Conservation (phyloP, 2,797 vertebrate genomes). For the Macropodus opercularis region DNA sequence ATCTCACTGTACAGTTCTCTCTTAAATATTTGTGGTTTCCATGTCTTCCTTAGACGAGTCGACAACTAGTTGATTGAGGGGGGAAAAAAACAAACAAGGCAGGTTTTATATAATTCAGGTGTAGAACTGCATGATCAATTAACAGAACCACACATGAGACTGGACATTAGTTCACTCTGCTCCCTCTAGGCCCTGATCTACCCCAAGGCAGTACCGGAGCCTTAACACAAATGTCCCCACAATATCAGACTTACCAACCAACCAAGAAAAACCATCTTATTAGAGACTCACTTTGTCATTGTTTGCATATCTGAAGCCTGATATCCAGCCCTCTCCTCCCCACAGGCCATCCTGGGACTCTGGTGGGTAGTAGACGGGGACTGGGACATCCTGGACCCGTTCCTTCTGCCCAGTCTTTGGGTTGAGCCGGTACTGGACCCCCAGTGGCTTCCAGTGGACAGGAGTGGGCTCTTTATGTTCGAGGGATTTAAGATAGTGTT, state of each 20-base stretch:
- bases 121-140: background rate
- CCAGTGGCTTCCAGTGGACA: conserved; percentile 88
- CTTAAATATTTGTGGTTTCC: conserved; percentile 91
- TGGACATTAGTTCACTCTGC: too few species aligned
- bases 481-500: conserved; percentile 86
- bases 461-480: conserved; percentile 78
- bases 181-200: too few species aligned
- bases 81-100: background rate
- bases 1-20: conserved; percentile 95
- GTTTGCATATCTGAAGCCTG: conserved; percentile 87
- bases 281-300: conserved; percentile 87
- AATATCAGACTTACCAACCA: too few species aligned
- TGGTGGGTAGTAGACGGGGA: conserved; percentile 85
- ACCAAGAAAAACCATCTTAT: background rate
- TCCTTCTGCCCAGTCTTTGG: conserved; percentile 84
- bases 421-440: conserved; percentile 79
- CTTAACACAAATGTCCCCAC: too few species aligned
- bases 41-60: conserved; percentile 84
- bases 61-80: conserved; percentile 76
- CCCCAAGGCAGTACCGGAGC: too few species aligned
- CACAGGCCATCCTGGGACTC: conserved; percentile 89
- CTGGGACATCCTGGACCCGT: conserved; percentile 89
- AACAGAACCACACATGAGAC: too few species aligned
- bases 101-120: too few species aligned
- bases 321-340: conserved; percentile 93